Evolutionary conservation across 2,113 vertebrate species (phyloP), one percentile per base, ranked within the genome.

Genomic region (Lipophrys pholis): DNA sequence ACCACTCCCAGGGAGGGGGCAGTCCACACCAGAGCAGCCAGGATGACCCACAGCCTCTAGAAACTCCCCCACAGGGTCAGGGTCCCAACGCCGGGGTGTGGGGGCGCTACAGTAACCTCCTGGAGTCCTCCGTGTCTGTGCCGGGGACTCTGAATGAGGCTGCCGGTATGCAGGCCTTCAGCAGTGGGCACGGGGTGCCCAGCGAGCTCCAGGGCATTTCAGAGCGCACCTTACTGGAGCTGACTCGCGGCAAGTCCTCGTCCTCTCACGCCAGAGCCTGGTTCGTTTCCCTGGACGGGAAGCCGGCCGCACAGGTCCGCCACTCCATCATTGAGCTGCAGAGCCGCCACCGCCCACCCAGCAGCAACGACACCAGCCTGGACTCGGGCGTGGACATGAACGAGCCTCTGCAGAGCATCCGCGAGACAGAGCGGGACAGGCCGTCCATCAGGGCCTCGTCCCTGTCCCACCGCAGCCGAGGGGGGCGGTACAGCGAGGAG

Each of bases 381-480:
- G 97, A 99, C 87, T 99, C 97, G 0, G 97, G 97, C 0, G 97
- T 99, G 74, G 97, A 99, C 85, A 97, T 99, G 97, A 98, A 97
- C 11, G 97, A 98, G 87, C 96, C 93, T 16, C 95, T 94, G 69
- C 94, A 93, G 2, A 91, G 82, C 50, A 85, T 87, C 50, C 84
- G 95, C 0, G 96, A 96, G 82, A 82, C 93, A 0, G 95, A 97
- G 80, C 94, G 96, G 8, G 95, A 96, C 78, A 93, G 96, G 73
- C 96, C 94, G 0, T 95, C 95, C 7, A 82, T 95, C 46, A 93
- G 95, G 90, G 95, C 89, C 40, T 89, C 89, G 0, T 91, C 90
- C 53, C 86, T 96, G 89, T 93, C 93, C 0, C 94, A 94, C 62
- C 83, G 73, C 68, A 21, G 84, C 71, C 62, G 89, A 7, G 81